Base-by-base conservation (phyloP, 1,140 invertebrate genomes). In the Choristoneura fumiferana region DNA sequence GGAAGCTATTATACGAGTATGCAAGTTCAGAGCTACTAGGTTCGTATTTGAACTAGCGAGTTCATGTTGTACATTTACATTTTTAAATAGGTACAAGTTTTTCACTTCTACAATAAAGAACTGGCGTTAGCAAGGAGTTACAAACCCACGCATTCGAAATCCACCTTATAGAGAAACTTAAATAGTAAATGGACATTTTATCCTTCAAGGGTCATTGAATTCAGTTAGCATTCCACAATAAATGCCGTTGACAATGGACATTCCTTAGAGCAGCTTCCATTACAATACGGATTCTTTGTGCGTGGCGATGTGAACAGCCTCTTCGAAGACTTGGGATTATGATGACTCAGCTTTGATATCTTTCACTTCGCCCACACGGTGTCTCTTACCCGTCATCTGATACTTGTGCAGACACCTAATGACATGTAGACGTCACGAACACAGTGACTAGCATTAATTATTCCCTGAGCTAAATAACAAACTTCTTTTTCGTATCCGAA, bases 261-360 rank as follows among this genome's bases (percentile, higher is more conserved):
- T 49, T 49, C 43, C 18, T 18, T 49, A 22, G 22, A 49, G 43
- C 15, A n/a, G 18, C 43, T 33, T n/a, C 43, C 43, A 49, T 29
- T 12, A 49, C 43, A 49, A 12, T 8, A 49, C 18, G 1, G 10
- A 18, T n/a, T 45, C 40, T 49, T 49, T 49, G 17, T 49, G 22
- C 2, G 22, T 29, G 22, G 22, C 43, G 43, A 49, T 49, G 43
- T 49, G 43, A 49, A 49, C 18, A 49, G 43, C 43, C 43, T 49
- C 22, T 49, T 22, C 8, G 43, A 18, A 12, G 43, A 18, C 18
- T 8, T 49, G 18, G 18, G 43, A 29, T 14, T 49, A 12, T 49
- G n/a, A n/a, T n/a, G 43, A 33, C 18, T 49, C 18, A 49, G 22
- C 43, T 12, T 22, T 29, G 18, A 49, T 49, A 49, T 12, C 17